phyloP scores from a whole-genome alignment of 2,113 vertebrate genomes.

The Nerophis lumbriciformis region DNA sequence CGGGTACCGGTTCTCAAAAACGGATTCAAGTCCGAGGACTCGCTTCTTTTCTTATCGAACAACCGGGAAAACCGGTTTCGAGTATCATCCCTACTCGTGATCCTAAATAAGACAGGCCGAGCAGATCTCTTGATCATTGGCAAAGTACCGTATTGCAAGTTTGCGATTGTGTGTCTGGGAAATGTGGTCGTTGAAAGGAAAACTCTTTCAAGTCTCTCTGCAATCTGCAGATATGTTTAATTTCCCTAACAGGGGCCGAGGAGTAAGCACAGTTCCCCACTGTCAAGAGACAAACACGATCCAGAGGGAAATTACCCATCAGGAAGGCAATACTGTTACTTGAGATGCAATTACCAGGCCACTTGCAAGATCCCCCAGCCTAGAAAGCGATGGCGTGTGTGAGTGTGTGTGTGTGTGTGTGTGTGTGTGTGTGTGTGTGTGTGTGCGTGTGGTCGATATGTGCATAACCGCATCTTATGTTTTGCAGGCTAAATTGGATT shows the following conservation, averaged over 20 bases:
- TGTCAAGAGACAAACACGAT: slow-evolving; percentile 72
- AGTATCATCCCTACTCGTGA: no score
- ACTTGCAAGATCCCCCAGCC: slow-evolving; percentile 70
- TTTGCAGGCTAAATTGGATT: slow-evolving; percentile 68
- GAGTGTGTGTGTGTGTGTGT: slow-evolving; percentile 8
- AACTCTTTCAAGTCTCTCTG: slow-evolving; percentile 56
- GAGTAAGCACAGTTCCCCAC: slow-evolving; percentile 64
- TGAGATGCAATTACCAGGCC: slow-evolving; percentile 75
- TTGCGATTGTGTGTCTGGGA: neutral
- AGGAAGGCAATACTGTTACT: slow-evolving; percentile 70
- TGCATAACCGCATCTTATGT: slow-evolving; percentile 63
- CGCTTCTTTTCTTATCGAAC: no score
- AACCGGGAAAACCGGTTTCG: no score
- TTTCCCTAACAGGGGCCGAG: slow-evolving; percentile 65
- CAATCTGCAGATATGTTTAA: slow-evolving; percentile 69
- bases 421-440: slow-evolving; percentile 23
- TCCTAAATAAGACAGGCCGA: no score
- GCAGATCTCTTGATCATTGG: no score
- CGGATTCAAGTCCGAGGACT: no score
- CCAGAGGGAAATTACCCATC: slow-evolving; percentile 75
- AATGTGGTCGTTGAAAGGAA: slow-evolving; percentile 69
- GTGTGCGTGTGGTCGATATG: slow-evolving; percentile 58
- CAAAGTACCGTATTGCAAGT: slow-evolving; percentile 4
- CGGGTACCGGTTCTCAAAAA: no score
- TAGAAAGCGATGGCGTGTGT: slow-evolving; percentile 45